Base-by-base conservation (phyloP, 2,797 vertebrate species). In the Acipenser oxyrinchus region DNA sequence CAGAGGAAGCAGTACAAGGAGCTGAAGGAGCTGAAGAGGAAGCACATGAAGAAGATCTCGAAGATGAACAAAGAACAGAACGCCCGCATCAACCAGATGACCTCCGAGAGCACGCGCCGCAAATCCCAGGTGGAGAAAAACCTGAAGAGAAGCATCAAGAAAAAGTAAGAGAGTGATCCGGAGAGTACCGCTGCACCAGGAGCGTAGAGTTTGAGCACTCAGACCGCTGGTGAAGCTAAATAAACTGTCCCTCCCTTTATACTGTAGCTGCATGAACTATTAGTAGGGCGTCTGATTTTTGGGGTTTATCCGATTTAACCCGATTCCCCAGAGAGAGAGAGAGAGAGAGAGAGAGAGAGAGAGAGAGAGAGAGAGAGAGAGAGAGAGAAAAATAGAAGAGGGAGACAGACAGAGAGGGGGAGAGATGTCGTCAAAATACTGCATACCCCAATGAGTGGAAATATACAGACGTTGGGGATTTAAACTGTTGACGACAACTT, bases 1-100 rank as follows among this genome's bases (percentile, higher is more conserved):
- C 53, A 77, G 2, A 91, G 89, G 78, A 93, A 91, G 50, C 93
- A 95, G n/a, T 82, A 76, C 61, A 91, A 92, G 55, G 94, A 96
- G 7, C 71, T 94, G 37, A 87, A 90, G 69, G 93, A 95, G 57
- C 75, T 95, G 55, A 79, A 66, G 1, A 92, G 90, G 79, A 95
- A 94, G 68, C 91, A 95, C 64, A 83, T 90, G 10, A 91, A 93
- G 65, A 94, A 95, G 82, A 89, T 93, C 0, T 87, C 83, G 59
- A 76, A 86, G 15, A 72, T 90, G 60, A 87, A 85, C 74, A 81
- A 93, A 75, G 88, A 91, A 49, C 90, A 90, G 78, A 90, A 78
- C 68, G 76, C 71, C 23, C 79, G 79, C 4, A 78, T 48, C 9
- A 81, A 66, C 71, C 83, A 92, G 66, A 67, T 90, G 62, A 81